A percentile compares a stretch with the other conserved stretches of the same genome.
These are phyloP conservation scores for Nebria salina DNA, from an alignment of 2,888 invertebrate genomes.

Conservation along the genomic window DNA sequence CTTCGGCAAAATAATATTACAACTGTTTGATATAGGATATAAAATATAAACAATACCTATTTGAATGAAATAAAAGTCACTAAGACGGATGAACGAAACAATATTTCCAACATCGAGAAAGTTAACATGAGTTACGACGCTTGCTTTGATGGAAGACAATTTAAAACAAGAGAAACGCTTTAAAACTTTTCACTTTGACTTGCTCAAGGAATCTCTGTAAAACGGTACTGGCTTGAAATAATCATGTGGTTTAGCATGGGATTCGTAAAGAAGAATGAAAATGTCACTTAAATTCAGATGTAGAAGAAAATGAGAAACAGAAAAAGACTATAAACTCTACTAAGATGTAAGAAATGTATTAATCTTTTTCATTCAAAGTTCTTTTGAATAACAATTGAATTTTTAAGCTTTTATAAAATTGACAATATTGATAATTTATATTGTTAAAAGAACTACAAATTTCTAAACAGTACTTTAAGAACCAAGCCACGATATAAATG, in stretches of 20 bases:
- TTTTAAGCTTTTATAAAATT: no score
- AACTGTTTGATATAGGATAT: no score
- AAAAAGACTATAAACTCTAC: not conserved
- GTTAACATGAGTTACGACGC: constrained; percentile 31
- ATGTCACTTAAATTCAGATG: not conserved
- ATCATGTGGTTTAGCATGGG: not conserved
- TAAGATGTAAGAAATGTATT: not conserved
- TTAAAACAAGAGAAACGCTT: constrained; percentile 38
- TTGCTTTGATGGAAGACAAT: constrained; percentile 35
- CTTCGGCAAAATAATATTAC: not conserved
- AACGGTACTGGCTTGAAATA: not conserved
- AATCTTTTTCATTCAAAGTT: no score
- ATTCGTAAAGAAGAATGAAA: not conserved
- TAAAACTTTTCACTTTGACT: constrained; percentile 38
- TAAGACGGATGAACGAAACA: not conserved
- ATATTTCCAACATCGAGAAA: not conserved
- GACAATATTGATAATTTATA: no score
- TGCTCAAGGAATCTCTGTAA: constrained; percentile 17
- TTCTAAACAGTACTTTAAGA: no score
- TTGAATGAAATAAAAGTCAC: not conserved
- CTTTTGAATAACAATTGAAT: no score
- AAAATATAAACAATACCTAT: not conserved
- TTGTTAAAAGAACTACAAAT: no score
- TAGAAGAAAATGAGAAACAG: not conserved
- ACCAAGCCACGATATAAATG: no score